Base-by-base conservation (phyloP, 1,140 invertebrate genomes). In the Zaprionus nigranus region DNA sequence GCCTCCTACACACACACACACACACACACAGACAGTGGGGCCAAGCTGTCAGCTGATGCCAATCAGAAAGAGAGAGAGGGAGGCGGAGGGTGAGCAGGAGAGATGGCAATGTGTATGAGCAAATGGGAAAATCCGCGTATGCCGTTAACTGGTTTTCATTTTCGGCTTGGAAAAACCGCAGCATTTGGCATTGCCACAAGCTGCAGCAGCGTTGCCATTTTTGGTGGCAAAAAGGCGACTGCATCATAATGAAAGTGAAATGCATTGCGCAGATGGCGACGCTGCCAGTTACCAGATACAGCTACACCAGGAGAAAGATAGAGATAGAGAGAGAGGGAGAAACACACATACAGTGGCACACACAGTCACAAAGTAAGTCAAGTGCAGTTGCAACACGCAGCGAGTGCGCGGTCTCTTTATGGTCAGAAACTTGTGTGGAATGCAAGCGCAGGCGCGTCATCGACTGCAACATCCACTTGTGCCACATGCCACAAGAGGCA, bases 171-270 rank as follows among this genome's bases (percentile, higher is more conserved):
- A 88, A 88, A 88, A 88, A 88, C 85, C 84, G 79, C 81, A 83
- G 38, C 81, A 83, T 83, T 82, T 57, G 81, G 81, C 77, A 83
- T 83, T 83, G 81, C 67, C 81, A 79, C 15, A 15, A 40, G 6
- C 38, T 6, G 13, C 38, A 15, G 15, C 40, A 79, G 53, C 68
- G 73, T 71, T 81, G 84, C 85, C 84, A 90, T 88, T 88, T 88
- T 88, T 88, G 90, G 85, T 90, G 84, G 81, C 84, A 87, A 84
- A 87, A 87, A 87, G 53, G 81, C 86, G 84, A 88, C 85, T 88
- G 84, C 84, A 88, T 88, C 84, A 88, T 88, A 88, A 90, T 88
- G 84, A 88, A 88, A 88, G 84, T 88, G 84, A 88, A 88, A 88
- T 88, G 84, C 84, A 88, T 88, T 88, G 84, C 84, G 85, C 85